A percentile compares a stretch with the other conserved stretches of the same genome.
Conservation (phyloP, 2,888 invertebrate genomes). For the Torymus tubicola region DNA sequence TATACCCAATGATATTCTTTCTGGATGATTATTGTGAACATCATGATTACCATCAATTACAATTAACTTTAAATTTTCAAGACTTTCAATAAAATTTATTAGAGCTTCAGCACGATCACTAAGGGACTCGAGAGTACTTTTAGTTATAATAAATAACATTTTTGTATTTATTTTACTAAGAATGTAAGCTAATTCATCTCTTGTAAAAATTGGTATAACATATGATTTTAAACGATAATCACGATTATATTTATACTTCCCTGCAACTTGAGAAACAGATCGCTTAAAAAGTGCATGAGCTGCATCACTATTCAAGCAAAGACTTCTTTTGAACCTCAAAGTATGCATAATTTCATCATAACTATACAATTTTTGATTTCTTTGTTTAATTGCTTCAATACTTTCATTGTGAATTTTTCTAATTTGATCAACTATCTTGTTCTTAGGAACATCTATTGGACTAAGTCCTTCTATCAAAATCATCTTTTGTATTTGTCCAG, state of each 20-base stretch:
- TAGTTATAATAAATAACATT: constrained; percentile 34
- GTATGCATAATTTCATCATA: constrained; percentile 77
- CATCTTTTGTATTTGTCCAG: constrained; percentile 74
- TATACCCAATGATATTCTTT: constrained; percentile 77
- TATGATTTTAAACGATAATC: constrained; percentile 78
- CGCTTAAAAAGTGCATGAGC: constrained; percentile 78
- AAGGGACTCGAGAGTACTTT: not conserved
- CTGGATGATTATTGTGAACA: constrained; percentile 80
- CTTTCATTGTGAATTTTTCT: constrained; percentile 72
- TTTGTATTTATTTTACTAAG: constrained; percentile 49
- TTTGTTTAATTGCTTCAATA: constrained; percentile 67
- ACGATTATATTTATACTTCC: constrained; percentile 78
- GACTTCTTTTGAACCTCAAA: constrained; percentile 75
- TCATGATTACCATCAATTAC: constrained; percentile 80
- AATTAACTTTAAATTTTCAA: constrained; percentile 46
- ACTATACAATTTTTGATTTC: constrained; percentile 71
- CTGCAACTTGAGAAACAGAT: constrained; percentile 75
- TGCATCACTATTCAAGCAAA: constrained; percentile 74
- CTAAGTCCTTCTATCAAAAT: constrained; percentile 76
- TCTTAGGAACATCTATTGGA: constrained; percentile 62
- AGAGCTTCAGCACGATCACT: not conserved
- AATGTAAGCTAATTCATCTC: constrained; percentile 41
- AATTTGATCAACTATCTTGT: constrained; percentile 67
- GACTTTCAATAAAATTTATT: not conserved
- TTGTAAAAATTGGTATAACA: constrained; percentile 68